A percentile compares a stretch with the other conserved stretches of the same genome.
These are phyloP conservation scores for Torymus tubicola DNA, from an alignment of 2,888 invertebrate genomes.

Conservation along the genomic window DNA sequence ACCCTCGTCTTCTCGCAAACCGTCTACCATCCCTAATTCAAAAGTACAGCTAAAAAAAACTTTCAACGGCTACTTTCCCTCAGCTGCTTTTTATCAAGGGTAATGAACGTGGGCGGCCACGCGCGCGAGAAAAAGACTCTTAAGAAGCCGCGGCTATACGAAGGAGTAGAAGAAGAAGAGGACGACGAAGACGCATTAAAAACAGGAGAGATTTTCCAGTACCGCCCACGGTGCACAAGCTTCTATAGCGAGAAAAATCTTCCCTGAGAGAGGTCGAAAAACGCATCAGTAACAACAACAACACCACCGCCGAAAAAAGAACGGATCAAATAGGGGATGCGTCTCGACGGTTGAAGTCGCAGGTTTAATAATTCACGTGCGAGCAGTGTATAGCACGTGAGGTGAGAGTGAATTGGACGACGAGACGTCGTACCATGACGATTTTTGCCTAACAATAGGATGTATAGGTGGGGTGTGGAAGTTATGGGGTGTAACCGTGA, in stretches of 20 bases:
- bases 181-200: neutral
- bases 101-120: constrained; percentile 31
- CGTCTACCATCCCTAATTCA: constrained; percentile 37
- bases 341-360: neutral
- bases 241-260: neutral
- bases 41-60: constrained; percentile 30
- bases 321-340: neutral
- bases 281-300: neutral
- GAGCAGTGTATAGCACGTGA: constrained; percentile 46
- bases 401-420: constrained; percentile 1
- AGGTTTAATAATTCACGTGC: constrained; percentile 58
- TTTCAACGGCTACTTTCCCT: neutral
- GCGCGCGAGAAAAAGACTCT: constrained; percentile 3
- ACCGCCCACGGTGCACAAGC: neutral
- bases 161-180: neutral
- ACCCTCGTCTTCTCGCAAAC: too few species aligned
- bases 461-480: too few species aligned
- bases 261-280: neutral
- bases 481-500: too few species aligned
- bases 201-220: neutral
- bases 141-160: neutral
- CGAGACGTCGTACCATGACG: constrained; percentile 46
- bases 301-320: neutral
- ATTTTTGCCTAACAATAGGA: constrained; percentile 59
- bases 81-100: constrained; percentile 37